Conservation (phyloP, 2,113 vertebrate species). For the Anguilla rostrata region DNA sequence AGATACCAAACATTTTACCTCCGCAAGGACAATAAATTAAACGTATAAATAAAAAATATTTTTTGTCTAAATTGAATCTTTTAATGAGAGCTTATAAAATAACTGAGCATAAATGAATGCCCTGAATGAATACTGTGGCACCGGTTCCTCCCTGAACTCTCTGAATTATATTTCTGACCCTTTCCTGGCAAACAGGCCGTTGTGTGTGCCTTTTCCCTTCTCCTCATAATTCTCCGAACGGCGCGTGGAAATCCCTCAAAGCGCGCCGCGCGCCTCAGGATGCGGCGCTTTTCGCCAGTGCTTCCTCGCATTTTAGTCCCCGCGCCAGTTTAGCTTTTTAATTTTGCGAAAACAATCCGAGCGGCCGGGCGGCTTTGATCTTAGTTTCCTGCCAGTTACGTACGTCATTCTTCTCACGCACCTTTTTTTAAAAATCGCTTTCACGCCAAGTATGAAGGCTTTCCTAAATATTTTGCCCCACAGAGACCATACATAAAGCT, state of each 20-base stretch:
- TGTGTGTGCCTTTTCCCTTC: background rate
- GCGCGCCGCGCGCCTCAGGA: background rate
- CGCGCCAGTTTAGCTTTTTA: conserved; percentile 2
- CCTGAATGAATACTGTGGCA: background rate
- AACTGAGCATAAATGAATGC: background rate
- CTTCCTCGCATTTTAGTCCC: conserved; percentile 26
- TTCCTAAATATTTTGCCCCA: conserved; percentile 23
- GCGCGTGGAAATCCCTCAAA: conserved; percentile 5
- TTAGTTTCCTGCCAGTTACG: conserved; percentile 20
- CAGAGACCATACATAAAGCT: conserved; percentile 22
- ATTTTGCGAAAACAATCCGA: conserved; percentile 25
- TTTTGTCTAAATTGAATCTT: background rate
- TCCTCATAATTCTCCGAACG: background rate
- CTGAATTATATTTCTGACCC: background rate
- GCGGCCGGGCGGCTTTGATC: conserved; percentile 20
- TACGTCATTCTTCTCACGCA: conserved; percentile 26
- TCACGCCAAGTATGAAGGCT: conserved; percentile 6
- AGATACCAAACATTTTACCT: too few species aligned
- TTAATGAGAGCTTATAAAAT: background rate
- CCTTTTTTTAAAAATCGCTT: background rate
- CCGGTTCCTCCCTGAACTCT: background rate
- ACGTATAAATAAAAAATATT: background rate
- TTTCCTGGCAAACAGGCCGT: conserved; percentile 29
- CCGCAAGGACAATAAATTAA: background rate
- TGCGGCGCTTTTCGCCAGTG: background rate